Base-by-base conservation (phyloP, 2,888 invertebrate species). In the Amiota communis region DNA sequence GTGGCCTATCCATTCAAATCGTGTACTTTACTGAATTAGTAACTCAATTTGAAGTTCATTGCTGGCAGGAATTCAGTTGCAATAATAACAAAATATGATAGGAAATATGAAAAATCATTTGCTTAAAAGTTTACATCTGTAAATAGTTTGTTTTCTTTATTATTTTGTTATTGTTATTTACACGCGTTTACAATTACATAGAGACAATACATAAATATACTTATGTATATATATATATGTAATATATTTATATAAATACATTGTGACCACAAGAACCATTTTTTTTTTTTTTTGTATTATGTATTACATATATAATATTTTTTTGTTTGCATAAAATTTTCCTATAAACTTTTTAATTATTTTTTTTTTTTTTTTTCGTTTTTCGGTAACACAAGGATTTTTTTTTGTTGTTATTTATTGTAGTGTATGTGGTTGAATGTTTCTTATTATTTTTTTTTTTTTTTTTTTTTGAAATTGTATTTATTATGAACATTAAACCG, bases 211-310 rank as follows among this genome's bases (percentile, higher is more conserved):
- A 51, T 36, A 36, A 36, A 36, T 36, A 69, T 48, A 47, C 46
- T n/a, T n/a, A n/a, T n/a, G n/a, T n/a, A n/a, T n/a, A n/a, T n/a
- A n/a, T n/a, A n/a, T n/a, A n/a, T n/a, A n/a, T n/a, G n/a, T n/a
- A n/a, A n/a, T n/a, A 23, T 23, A 49, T 67, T 57, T 57, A 70
- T 51, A 51, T 49, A 51, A 70, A 59, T 63, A 63, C 49, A 57
- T 64, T 64, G 71, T 64, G 71, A 71, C 64, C 63, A 63, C 71
- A 53, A 71, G 51, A 71, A 71, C 63, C 70, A 48, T 64, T 46
- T 64, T 53, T 68, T 15, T 51, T 67, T n/a, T 20, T 63, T 13
- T 11, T 17, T 49, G 51, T 51, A 36, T 12, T 49, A 46, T 67
- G 15, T 57, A n/a, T 23, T 49, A 13, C 15, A 12, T 13, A 23